Evolutionary conservation across 2,888 invertebrate genomes (phyloP).

Genomic region (Eupsilia transversa): DNA sequence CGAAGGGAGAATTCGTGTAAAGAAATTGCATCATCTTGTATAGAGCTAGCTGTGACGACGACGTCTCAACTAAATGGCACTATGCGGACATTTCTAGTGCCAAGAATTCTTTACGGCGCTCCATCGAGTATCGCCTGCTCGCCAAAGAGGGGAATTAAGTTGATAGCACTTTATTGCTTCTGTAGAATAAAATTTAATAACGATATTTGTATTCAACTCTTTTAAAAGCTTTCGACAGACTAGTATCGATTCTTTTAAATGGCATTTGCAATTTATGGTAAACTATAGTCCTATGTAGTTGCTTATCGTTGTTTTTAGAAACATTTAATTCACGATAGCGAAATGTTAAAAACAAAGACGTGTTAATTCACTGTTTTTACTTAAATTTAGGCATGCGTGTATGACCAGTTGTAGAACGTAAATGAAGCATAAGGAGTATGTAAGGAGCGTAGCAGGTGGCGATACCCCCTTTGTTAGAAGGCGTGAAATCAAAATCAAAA

Average conservation of each 20-base stretch:
- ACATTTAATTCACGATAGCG: background rate
- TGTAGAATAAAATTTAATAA: slow-evolving; percentile 39
- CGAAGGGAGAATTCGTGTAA: background rate
- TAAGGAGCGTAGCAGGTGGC: too few relatives aligned
- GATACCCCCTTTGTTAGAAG: too few relatives aligned
- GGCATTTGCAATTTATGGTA: background rate
- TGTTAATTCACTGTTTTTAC: background rate
- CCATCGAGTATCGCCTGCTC: slow-evolving; percentile 37
- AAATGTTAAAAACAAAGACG: background rate
- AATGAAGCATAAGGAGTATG: too few relatives aligned
- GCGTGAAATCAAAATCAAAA: too few relatives aligned
- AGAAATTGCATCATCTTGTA: slow-evolving; percentile 5
- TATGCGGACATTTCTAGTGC: slow-evolving; percentile 45
- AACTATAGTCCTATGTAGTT: background rate
- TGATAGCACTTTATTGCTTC: slow-evolving; percentile 33
- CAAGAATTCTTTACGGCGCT: slow-evolving; percentile 44
- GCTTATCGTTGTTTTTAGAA: background rate
- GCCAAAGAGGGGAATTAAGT: slow-evolving; percentile 46
- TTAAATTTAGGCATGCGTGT: too few relatives aligned
- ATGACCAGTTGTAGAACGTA: too few relatives aligned
- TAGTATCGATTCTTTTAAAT: background rate
- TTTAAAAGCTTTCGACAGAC: slow-evolving; percentile 1
- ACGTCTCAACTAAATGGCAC: slow-evolving; percentile 28
- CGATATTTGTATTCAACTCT: slow-evolving; percentile 30
- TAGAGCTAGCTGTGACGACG: slow-evolving; percentile 10